phyloP scores from a whole-genome alignment of 2,797 vertebrate species.

The Tympanoctomys barrerae region DNA sequence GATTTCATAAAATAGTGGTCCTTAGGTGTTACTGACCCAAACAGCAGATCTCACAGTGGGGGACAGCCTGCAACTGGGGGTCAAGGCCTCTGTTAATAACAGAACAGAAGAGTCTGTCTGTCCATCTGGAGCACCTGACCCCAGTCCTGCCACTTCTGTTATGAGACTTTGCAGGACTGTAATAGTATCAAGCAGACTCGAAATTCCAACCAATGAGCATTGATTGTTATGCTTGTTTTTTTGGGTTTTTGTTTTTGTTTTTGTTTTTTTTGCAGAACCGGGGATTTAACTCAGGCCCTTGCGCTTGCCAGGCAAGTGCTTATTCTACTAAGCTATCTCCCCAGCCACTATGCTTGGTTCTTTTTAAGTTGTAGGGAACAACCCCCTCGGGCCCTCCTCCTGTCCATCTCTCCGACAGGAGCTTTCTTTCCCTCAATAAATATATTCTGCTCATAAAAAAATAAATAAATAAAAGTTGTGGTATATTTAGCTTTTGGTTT shows the following conservation, averaged over 20 bases:
- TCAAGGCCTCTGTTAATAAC: background rate
- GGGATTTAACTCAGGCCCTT: too few relatives aligned
- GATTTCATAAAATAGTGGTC: conserved; percentile 3
- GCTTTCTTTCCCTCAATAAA: too few relatives aligned
- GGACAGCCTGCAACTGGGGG: background rate
- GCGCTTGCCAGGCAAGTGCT: too few relatives aligned
- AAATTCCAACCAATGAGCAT: conserved; percentile 25
- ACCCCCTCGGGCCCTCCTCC: too few relatives aligned
- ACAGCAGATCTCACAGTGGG: background rate
- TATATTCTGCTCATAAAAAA: too few relatives aligned
- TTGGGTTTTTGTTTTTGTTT: background rate
- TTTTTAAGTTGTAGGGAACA: too few relatives aligned
- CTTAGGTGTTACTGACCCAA: background rate
- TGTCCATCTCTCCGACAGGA: too few relatives aligned
- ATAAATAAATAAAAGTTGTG: background rate
- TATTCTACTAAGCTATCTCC: too few relatives aligned
- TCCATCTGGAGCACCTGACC: background rate
- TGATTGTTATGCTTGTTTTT: background rate
- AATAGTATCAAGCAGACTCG: background rate
- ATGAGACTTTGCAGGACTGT: background rate
- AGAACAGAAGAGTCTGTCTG: background rate
- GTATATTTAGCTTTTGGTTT: conserved; percentile 33
- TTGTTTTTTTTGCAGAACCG: too few relatives aligned
- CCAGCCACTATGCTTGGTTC: too few relatives aligned
- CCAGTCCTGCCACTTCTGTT: background rate